Conservation (phyloP, 2,113 vertebrate species). For the Bettongia penicillata region DNA sequence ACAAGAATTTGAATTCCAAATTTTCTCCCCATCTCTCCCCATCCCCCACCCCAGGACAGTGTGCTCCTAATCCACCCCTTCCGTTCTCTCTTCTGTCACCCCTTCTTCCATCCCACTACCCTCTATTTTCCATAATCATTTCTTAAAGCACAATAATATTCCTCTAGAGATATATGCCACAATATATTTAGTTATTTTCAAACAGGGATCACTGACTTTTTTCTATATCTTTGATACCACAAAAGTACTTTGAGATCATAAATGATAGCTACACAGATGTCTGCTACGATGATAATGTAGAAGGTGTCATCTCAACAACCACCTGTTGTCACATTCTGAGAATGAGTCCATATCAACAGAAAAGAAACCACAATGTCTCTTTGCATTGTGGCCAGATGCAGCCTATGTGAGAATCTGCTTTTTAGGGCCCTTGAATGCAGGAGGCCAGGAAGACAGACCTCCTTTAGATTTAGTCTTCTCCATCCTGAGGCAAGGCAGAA, state of each 20-base stretch:
- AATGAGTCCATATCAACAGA: background rate
- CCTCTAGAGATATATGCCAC: background rate
- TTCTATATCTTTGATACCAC: background rate
- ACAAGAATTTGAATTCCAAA: no score
- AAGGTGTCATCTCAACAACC: conserved; percentile 21
- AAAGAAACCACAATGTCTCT: background rate
- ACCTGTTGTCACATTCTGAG: conserved; percentile 7
- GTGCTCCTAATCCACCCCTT: no score
- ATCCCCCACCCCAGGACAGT: no score
- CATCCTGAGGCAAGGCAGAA: background rate
- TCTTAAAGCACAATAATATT: background rate
- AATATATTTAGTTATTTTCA: background rate
- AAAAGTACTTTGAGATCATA: background rate
- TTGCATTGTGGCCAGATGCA: background rate
- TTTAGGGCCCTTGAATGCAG: background rate
- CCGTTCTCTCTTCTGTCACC: no score
- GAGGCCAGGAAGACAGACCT: no score
- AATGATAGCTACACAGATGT: background rate
- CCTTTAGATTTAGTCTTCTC: background rate
- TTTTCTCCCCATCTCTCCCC: no score
- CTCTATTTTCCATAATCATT: no score
- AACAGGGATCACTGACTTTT: background rate
- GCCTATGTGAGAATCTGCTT: background rate
- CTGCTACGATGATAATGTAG: background rate
- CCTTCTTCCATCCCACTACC: no score